Evolutionary conservation across 2,888 invertebrate genomes (phyloP).

Genomic region (Acanthopleura granulata): DNA sequence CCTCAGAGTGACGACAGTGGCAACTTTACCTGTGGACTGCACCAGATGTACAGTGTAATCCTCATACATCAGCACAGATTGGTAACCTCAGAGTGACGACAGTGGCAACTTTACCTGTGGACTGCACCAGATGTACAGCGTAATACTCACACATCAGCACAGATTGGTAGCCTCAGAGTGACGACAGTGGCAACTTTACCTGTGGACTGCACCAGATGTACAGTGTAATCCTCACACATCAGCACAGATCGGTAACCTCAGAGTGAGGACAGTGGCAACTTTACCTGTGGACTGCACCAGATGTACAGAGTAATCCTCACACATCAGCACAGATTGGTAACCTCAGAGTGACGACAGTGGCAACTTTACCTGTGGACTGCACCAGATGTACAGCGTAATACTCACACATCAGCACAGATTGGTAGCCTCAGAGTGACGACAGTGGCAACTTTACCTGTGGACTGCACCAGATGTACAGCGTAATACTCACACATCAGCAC

Average conservation of each 20-base stretch:
- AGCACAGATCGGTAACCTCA: conserved; percentile 48
- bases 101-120: conserved; percentile 47
- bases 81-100: conserved; percentile 35
- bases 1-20: conserved; percentile 31
- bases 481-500: conserved; percentile 59
- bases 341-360: conserved; percentile 22
- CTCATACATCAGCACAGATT: conserved; percentile 52
- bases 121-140: conserved; percentile 59
- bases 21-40: conserved; percentile 53
- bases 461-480: conserved; percentile 59
- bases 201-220: conserved; percentile 59
- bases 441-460: conserved; percentile 46
- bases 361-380: conserved; percentile 56
- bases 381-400: conserved; percentile 62
- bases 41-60: conserved; percentile 62
- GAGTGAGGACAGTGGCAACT: too few relatives aligned
- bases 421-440: conserved; percentile 35
- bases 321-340: conserved; percentile 51
- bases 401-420: conserved; percentile 52
- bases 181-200: conserved; percentile 33
- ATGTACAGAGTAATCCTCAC: conserved; percentile 62
- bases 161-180: conserved; percentile 42
- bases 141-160: conserved; percentile 59
- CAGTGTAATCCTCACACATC: conserved; percentile 58
- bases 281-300: conserved; percentile 59